Evolutionary conservation across 2,113 vertebrate species (phyloP).

Genomic region (Callipepla californica): DNA sequence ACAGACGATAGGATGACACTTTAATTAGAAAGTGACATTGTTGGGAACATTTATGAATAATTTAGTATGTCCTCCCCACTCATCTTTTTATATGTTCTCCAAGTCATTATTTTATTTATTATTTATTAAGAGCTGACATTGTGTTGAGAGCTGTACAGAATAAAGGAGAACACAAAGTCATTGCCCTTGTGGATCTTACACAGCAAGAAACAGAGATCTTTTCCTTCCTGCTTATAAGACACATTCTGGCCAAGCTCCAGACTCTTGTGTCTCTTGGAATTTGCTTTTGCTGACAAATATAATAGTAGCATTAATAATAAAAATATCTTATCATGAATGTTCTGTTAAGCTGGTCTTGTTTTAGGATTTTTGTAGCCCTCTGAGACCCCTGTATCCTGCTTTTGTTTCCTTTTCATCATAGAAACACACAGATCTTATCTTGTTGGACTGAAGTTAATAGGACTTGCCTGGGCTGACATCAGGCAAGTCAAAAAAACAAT

Average conservation of each 20-base stretch:
- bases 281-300: constrained; percentile 6
- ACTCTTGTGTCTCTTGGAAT: background rate
- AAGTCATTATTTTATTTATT: constrained; percentile 71
- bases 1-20: constrained; percentile 57
- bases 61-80: constrained; percentile 52
- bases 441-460: background rate
- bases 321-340: background rate
- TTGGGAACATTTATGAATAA: constrained; percentile 67
- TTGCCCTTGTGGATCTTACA: background rate
- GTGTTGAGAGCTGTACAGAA: constrained; percentile 17
- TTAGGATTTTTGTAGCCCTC: background rate
- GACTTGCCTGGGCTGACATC: background rate
- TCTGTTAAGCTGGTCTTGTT: background rate
- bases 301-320: constrained; percentile 14
- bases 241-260: background rate
- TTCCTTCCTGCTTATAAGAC: background rate
- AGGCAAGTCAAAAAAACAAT: background rate
- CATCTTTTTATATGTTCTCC: constrained; percentile 59
- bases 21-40: constrained; percentile 68
- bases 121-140: constrained; percentile 59
- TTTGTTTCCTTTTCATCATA: background rate
- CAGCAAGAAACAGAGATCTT: constrained; percentile 1
- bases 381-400: background rate
- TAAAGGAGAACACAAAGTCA: constrained; percentile 40
- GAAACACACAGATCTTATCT: background rate